Evolutionary conservation across 1,140 invertebrate species (phyloP), one percentile per base, ranked within the genome.

Genomic region (Leptonema lineaticorne): DNA sequence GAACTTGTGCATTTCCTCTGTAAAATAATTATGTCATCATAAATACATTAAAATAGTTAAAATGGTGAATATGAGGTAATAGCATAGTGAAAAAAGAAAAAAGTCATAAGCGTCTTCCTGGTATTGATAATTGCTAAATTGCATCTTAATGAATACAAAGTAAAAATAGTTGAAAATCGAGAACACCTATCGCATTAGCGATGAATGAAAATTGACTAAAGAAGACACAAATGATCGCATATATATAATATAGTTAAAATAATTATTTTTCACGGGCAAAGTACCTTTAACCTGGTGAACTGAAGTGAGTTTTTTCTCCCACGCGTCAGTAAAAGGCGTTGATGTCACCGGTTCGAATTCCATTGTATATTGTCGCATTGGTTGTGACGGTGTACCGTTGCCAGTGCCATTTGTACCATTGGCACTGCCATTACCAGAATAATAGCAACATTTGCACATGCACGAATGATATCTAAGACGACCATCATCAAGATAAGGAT

Each of bases 1-100:
- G 84, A 98, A 98, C 85, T 95, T 96, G 86, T 98, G 95, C 85
- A 99, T 92, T 86, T 96, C 92, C 87, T 98, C 96, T 95, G 90
- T 63, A 88, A 86, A 28, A n/a, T n/a, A 45, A 24, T 45, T 16
- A 41, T 45, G 20, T 45, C 33, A 41, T 33, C 22, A 62, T 11
- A 62, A 53, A 45, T 45, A 62, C 18, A 62, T 9, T 18, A 41
- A 2, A 41, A 14, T 41, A 41, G 37, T 41, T 16, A 41, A 4
- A n/a, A n/a, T n/a, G n/a, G n/a, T n/a, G n/a, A n/a, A n/a, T n/a
- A n/a, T n/a, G n/a, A n/a, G n/a, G n/a, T n/a, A n/a, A n/a, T n/a
- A n/a, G n/a, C n/a, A n/a, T n/a, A n/a, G n/a, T n/a, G n/a, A n/a
- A n/a, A n/a, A n/a, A n/a, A n/a, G n/a, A n/a, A n/a, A n/a, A n/a